These are phyloP conservation scores for Diarsia rubi DNA, from an alignment of 2,888 invertebrate genomes.

Conservation along the genomic window DNA sequence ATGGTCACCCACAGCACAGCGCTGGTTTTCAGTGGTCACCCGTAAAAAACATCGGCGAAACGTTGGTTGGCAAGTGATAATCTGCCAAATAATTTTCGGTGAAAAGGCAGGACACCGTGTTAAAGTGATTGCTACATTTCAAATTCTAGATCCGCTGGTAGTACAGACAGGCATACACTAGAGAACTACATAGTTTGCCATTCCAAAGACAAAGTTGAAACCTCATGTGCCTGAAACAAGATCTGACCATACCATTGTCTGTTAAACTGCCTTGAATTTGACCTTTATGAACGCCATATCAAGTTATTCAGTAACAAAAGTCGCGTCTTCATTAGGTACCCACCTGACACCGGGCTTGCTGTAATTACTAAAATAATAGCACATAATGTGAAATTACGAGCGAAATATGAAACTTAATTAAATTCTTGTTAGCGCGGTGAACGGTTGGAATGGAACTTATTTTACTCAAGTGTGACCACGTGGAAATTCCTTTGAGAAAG, in stretches of 20 bases:
- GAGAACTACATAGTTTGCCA: background rate
- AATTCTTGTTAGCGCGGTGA: conserved; percentile 50
- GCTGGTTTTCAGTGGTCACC: too few species aligned
- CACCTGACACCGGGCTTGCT: conserved; percentile 38
- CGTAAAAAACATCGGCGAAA: too few species aligned
- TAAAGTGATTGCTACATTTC: too few species aligned
- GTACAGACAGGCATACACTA: too few species aligned
- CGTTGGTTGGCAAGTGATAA: too few species aligned
- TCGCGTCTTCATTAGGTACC: conserved; percentile 1
- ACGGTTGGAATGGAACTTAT: conserved; percentile 19
- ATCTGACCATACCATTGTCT: background rate
- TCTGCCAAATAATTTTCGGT: too few species aligned
- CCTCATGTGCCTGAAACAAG: background rate
- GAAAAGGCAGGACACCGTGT: too few species aligned
- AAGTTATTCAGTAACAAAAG: conserved; percentile 18
- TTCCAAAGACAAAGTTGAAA: background rate
- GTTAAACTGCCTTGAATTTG: conserved; percentile 1
- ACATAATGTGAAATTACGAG: conserved; percentile 43
- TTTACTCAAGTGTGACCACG: conserved; percentile 20
- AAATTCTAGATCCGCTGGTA: too few species aligned
- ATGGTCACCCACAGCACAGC: too few species aligned
- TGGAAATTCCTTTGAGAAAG: conserved; percentile 27
- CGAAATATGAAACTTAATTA: conserved; percentile 60
- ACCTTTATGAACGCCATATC: conserved; percentile 16
- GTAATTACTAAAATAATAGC: conserved; percentile 52